Evolutionary conservation across 2,113 vertebrate species (phyloP).

Genomic region (Pachyramphus minor): DNA sequence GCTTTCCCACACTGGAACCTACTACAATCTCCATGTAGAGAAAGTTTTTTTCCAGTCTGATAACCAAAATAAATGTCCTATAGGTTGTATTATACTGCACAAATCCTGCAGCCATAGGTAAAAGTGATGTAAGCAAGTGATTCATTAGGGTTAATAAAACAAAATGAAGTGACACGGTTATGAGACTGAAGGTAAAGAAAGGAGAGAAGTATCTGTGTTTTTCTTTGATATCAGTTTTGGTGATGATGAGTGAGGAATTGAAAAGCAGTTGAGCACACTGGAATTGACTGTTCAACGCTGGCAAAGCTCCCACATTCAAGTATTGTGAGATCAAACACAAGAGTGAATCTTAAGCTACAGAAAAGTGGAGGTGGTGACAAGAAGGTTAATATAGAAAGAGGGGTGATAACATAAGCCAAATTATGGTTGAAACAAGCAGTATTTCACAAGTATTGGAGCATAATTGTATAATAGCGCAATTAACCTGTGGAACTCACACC

Average conservation of each 20-base stretch:
- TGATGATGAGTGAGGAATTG: neutral
- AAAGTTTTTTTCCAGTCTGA: neutral
- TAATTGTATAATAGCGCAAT: neutral
- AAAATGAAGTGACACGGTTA: neutral
- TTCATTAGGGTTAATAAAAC: rapidly evolving
- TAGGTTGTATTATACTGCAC: neutral
- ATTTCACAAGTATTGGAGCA: neutral
- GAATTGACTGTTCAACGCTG: neutral
- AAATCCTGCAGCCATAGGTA: neutral
- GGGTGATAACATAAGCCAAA: neutral
- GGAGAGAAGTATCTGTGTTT: rapidly evolving
- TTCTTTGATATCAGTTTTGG: neutral
- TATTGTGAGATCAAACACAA: neutral
- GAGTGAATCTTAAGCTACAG: neutral
- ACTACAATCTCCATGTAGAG: neutral
- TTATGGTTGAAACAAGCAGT: neutral
- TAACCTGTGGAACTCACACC: neutral
- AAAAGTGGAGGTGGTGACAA: neutral
- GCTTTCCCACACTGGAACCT: neutral
- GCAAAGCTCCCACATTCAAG: neutral
- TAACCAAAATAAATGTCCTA: neutral
- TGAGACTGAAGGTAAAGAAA: neutral
- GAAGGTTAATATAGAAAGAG: neutral
- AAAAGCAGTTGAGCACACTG: rapidly evolving
- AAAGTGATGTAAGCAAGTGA: neutral